Evolutionary conservation across 2,888 invertebrate genomes (phyloP).

Genomic region (Dusona sp.): DNA sequence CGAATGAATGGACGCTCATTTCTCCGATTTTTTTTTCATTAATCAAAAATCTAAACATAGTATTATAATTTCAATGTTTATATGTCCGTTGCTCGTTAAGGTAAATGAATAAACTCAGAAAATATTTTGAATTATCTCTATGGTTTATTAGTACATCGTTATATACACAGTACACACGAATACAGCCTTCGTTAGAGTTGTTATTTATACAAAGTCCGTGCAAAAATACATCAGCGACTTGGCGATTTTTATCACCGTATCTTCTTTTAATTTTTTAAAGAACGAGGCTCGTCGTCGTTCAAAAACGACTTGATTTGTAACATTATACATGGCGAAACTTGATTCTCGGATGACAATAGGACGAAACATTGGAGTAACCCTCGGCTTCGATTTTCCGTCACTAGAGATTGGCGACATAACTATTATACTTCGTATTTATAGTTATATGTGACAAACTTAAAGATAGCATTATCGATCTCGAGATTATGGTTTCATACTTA

Average conservation of each 20-base stretch:
- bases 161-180: slow-evolving; percentile 76
- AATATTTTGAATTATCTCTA: slow-evolving; percentile 43
- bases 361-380: slow-evolving; percentile 13
- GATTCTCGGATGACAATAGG: neutral
- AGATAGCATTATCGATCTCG: slow-evolving; percentile 28
- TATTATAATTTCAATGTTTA: neutral
- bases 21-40: neutral
- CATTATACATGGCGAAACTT: slow-evolving; percentile 32
- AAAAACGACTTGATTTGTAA: slow-evolving; percentile 18
- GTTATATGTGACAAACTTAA: slow-evolving; percentile 46
- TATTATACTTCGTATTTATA: slow-evolving; percentile 21
- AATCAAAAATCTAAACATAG: neutral
- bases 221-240: slow-evolving; percentile 83
- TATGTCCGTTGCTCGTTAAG: neutral
- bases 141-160: slow-evolving; percentile 76
- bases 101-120: neutral
- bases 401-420: slow-evolving; percentile 44
- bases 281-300: slow-evolving; percentile 56
- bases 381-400: slow-evolving; percentile 18
- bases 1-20: neutral
- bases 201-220: slow-evolving; percentile 83
- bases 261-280: slow-evolving; percentile 52
- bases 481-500: slow-evolving; percentile 43
- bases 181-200: slow-evolving; percentile 73
- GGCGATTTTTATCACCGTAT: slow-evolving; percentile 67